Evolutionary conservation across 1,140 invertebrate species (phyloP).

Genomic region (Cydia pomonella): DNA sequence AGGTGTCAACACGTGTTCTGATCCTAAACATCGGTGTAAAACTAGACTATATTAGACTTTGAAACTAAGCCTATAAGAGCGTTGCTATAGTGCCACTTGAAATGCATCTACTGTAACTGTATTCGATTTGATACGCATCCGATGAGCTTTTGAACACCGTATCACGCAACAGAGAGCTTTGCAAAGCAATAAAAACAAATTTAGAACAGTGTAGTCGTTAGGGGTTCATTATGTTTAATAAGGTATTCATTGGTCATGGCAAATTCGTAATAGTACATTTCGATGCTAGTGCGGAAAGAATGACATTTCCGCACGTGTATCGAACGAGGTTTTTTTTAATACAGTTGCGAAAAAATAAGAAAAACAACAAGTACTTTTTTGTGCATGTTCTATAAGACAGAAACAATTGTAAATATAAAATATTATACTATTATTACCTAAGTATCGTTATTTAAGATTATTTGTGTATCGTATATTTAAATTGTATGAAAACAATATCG

Average conservation of each 20-base stretch:
- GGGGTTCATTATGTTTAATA: slow-evolving; percentile 14
- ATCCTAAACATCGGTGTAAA: slow-evolving; percentile 56
- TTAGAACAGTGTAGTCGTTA: slow-evolving; percentile 25
- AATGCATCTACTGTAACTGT: slow-evolving; percentile 38
- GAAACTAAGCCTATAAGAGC: neutral
- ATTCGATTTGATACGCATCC: slow-evolving; percentile 57
- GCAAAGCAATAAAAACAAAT: slow-evolving; percentile 52
- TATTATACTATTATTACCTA: no score
- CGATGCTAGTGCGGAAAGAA: no score
- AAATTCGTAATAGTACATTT: neutral
- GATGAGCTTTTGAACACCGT: slow-evolving; percentile 56
- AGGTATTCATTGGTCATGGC: slow-evolving; percentile 10
- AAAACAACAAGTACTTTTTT: no score
- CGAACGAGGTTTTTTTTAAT: no score
- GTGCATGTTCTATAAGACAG: no score
- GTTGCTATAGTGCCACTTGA: neutral
- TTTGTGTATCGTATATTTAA: no score
- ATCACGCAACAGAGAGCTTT: slow-evolving; percentile 61
- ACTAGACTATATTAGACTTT: neutral
- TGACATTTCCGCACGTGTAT: no score
- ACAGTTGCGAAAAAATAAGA: no score
- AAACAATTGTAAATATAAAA: no score
- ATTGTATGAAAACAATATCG: no score
- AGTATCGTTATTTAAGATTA: no score
- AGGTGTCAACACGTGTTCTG: slow-evolving; percentile 76